These are phyloP conservation scores for Flexamia atlantica DNA, from an alignment of 2,888 invertebrate genomes.

Conservation along the genomic window DNA sequence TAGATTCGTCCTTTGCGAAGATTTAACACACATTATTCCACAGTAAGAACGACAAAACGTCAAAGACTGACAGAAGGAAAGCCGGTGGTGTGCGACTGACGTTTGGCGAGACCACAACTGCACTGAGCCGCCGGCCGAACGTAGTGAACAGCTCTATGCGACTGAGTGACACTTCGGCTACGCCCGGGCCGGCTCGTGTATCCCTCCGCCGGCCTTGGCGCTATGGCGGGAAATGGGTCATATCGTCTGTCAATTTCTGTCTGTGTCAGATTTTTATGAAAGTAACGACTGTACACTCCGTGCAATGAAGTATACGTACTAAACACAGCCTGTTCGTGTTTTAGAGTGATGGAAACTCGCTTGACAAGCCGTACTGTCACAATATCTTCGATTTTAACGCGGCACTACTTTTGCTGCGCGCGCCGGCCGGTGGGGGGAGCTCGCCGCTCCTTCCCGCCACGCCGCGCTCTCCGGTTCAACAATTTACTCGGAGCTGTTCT, in stretches of 20 bases:
- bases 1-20: slow-evolving; percentile 9
- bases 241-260: slow-evolving; percentile 60
- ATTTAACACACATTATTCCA: slow-evolving; percentile 42
- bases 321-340: not conserved
- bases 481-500: slow-evolving; percentile 39
- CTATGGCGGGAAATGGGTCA: slow-evolving; percentile 64
- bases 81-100: not conserved
- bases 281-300: not conserved
- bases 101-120: slow-evolving; percentile 23
- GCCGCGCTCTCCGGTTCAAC: slow-evolving; percentile 37
- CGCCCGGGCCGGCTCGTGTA: slow-evolving; percentile 47
- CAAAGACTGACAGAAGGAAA: slow-evolving; percentile 1
- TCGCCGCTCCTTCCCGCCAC: slow-evolving; percentile 26
- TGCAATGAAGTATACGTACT: not conserved
- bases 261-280: slow-evolving; percentile 1
- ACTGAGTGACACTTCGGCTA: slow-evolving; percentile 54
- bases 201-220: slow-evolving; percentile 61
- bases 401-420: slow-evolving; percentile 58
- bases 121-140: slow-evolving; percentile 32
- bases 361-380: slow-evolving; percentile 58
- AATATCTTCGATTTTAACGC: not conserved
- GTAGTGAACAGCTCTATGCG: slow-evolving; percentile 22
- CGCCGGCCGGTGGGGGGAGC: slow-evolving; percentile 44
- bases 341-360: not conserved
- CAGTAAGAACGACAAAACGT: slow-evolving; percentile 20